Evolutionary conservation across 2,113 vertebrate genomes (phyloP), one percentile per base, ranked within the genome.

Genomic region (Odobenus rosmarus): DNA sequence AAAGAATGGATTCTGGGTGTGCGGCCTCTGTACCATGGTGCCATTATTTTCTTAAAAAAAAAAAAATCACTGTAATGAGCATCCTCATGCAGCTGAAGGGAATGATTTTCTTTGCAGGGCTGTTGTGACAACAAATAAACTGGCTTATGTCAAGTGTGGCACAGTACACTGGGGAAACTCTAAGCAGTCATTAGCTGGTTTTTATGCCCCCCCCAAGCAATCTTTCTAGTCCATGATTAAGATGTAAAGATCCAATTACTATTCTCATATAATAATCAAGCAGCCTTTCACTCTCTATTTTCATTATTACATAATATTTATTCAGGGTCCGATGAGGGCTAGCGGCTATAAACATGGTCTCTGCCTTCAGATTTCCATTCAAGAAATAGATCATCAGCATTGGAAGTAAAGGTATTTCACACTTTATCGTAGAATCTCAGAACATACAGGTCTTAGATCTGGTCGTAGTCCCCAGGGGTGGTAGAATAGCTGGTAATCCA

Each of bases 81-180:
- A 92, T 86, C 18, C 49, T 97, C 26, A 11, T 55, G 26, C 9
- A 31, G 81, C 88, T 93, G 81, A 97, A 96, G 69, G 89, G 76
- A 96, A 72, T 95, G 83, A 84, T 94, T 97, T 96, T 97, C 94
- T 96, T 97, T 96, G 95, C 77, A 96, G 80, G 64, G 85, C 61
- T 94, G 36, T 88, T 94, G 90, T 85, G 90, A 97, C 81, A 97
- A 93, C 95, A 97, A 96, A 96, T 92, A 97, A 97, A 81, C 49
- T 49, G 84, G 39, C 59, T 97, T 90, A 39, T 95, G 92, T 97
- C 76, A 95, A 95, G 42, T 72, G 96, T 77, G 76, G 49, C 86
- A 94, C 46, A 79, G 93, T 67, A 72, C 61, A 23, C 87, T 90
- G 12, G 92, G 67, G 84, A 97, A 81, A 74, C 14, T 36, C 59